Conservation (phyloP, 2,797 vertebrate genomes). For the Acrossocheilus wenchowensis region DNA sequence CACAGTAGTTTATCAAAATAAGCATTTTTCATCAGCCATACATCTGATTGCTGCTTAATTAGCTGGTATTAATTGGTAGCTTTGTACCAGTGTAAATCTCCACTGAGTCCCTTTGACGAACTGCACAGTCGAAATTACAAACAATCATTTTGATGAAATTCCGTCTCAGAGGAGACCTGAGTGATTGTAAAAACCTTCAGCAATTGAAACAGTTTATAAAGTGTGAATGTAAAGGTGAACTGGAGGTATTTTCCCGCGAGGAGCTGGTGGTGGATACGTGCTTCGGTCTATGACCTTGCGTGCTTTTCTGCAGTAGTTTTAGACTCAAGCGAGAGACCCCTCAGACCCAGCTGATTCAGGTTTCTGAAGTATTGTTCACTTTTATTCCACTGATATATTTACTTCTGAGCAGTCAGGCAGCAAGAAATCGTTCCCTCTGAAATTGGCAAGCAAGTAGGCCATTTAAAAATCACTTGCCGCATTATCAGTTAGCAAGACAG, state of each 20-base stretch:
- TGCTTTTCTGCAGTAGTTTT: conserved; percentile 19
- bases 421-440: conserved; percentile 18
- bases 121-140: conserved; percentile 3
- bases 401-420: conserved; percentile 21
- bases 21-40: neutral
- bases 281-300: neutral
- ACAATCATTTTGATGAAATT: conserved; percentile 3
- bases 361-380: conserved; percentile 25
- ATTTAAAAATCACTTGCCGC: conserved; percentile 47
- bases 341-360: neutral
- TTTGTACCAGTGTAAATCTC: conserved; percentile 18
- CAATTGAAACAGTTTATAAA: neutral
- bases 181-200: neutral
- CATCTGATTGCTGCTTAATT: conserved; percentile 28
- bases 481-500: conserved; percentile 40
- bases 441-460: conserved; percentile 41
- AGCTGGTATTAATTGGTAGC: conserved; percentile 1
- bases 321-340: neutral
- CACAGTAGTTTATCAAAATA: neutral
- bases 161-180: neutral
- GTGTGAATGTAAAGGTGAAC: conserved; percentile 16
- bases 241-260: neutral
- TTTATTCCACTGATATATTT: conserved; percentile 31
- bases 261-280: neutral
- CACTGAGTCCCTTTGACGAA: neutral